Evolutionary conservation across 2,797 vertebrate genomes (phyloP).

Genomic region (Arremon aurantiirostris): DNA sequence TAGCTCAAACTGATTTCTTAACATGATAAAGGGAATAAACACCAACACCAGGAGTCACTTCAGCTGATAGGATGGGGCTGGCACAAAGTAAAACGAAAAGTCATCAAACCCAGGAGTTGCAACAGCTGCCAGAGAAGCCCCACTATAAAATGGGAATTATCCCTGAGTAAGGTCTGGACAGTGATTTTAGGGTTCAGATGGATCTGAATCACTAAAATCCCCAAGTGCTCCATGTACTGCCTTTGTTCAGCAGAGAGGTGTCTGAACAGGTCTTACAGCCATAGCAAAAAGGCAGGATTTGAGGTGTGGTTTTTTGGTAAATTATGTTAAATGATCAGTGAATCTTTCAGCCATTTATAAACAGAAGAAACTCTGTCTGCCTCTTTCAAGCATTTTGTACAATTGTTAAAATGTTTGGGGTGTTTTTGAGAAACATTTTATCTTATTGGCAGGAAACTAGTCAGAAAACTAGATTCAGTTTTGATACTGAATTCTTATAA

Average conservation of each 20-base stretch:
- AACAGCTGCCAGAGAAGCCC: background rate
- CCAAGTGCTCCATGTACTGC: background rate
- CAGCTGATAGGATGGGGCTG: background rate
- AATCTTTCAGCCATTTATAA: background rate
- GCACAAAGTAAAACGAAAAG: background rate
- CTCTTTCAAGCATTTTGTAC: background rate
- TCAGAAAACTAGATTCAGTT: background rate
- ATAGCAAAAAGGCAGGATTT: background rate
- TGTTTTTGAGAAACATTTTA: background rate
- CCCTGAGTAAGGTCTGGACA: background rate
- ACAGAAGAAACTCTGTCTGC: background rate
- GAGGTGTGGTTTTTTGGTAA: background rate
- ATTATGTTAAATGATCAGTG: background rate
- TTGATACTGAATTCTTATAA: background rate
- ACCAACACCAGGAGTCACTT: background rate
- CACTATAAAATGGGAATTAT: background rate
- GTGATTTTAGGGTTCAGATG: background rate
- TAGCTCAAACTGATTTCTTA: background rate
- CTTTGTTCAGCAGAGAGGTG: background rate
- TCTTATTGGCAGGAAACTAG: background rate
- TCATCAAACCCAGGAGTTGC: background rate
- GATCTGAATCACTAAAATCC: background rate
- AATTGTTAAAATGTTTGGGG: background rate
- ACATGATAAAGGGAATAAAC: background rate
- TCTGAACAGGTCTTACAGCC: background rate